phyloP scores from a whole-genome alignment of 2,797 vertebrate genomes.

The Anableps anableps region DNA sequence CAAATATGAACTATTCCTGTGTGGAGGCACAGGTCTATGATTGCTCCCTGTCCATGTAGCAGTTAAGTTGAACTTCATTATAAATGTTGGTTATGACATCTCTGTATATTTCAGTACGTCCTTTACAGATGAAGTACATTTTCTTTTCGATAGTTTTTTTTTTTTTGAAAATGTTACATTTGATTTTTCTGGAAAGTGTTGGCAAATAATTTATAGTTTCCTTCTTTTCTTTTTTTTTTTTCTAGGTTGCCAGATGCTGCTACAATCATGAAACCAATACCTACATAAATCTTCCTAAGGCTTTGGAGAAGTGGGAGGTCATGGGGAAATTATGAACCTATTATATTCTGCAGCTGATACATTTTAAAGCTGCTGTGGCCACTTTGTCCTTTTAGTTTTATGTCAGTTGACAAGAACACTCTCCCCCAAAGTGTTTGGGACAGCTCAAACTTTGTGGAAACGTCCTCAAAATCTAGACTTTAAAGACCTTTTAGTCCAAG shows the following conservation, averaged over 20 bases:
- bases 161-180: background rate
- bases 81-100: background rate
- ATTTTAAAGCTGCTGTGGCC: slow-evolving; percentile 13
- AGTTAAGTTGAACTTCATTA: slow-evolving; percentile 8
- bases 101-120: background rate
- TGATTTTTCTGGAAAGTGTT: background rate
- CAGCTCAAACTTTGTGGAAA: slow-evolving; percentile 62
- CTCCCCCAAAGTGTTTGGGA: slow-evolving; percentile 43
- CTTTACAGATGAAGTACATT: background rate
- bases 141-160: background rate
- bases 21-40: background rate
- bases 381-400: slow-evolving; percentile 18
- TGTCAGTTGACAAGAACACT: slow-evolving; percentile 46
- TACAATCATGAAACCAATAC: slow-evolving; percentile 45
- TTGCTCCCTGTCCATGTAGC: slow-evolving; percentile 4
- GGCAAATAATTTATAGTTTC: slow-evolving; percentile 10
- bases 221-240: slow-evolving; percentile 49
- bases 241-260: slow-evolving; percentile 57
- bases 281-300: slow-evolving; percentile 28
- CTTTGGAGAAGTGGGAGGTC: slow-evolving; percentile 39
- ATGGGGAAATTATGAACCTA: slow-evolving; percentile 64
- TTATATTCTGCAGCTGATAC: slow-evolving; percentile 43
- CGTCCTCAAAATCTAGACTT: slow-evolving; percentile 58
- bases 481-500: slow-evolving; percentile 53
- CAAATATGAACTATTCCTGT: slow-evolving; percentile 9